Evolutionary conservation across 2,888 invertebrate genomes (phyloP).

Genomic region (Charanyca ferruginea): DNA sequence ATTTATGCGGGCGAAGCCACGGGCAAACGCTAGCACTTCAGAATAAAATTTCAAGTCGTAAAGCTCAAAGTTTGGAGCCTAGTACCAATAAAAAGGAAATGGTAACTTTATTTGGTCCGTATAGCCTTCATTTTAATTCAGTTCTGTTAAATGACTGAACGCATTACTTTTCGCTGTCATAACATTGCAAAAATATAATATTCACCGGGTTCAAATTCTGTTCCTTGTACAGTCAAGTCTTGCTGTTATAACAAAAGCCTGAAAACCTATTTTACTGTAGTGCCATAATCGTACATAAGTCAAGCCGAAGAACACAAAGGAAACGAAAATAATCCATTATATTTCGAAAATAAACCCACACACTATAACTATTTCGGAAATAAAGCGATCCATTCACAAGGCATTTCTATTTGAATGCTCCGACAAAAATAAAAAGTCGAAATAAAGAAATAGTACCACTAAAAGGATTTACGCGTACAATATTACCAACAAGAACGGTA

Average conservation of each 20-base stretch:
- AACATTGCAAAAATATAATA: conserved; percentile 1
- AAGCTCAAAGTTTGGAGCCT: too few species aligned
- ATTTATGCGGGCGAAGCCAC: too few species aligned
- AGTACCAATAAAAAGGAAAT: too few species aligned
- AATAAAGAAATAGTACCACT: conserved; percentile 66
- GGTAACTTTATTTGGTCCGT: too few species aligned
- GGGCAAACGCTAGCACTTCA: too few species aligned
- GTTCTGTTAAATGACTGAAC: too few species aligned
- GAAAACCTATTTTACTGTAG: conserved; percentile 26
- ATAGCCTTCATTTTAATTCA: too few species aligned
- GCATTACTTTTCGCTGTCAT: too few species aligned
- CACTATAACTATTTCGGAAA: conserved; percentile 59
- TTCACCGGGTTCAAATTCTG: not conserved
- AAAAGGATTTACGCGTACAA: conserved; percentile 71
- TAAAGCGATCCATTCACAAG: conserved; percentile 58
- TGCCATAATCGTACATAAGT: conserved; percentile 25
- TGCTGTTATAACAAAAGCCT: conserved; percentile 13
- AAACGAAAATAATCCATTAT: conserved; percentile 54
- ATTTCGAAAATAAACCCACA: conserved; percentile 49
- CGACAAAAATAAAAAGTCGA: conserved; percentile 62
- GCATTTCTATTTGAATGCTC: conserved; percentile 63
- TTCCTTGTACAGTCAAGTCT: not conserved
- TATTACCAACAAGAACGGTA: conserved; percentile 70
- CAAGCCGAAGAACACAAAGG: conserved; percentile 25
- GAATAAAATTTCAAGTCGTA: too few species aligned